Conservation (phyloP, 2,888 invertebrate species). For the Ochlodes sylvanus region DNA sequence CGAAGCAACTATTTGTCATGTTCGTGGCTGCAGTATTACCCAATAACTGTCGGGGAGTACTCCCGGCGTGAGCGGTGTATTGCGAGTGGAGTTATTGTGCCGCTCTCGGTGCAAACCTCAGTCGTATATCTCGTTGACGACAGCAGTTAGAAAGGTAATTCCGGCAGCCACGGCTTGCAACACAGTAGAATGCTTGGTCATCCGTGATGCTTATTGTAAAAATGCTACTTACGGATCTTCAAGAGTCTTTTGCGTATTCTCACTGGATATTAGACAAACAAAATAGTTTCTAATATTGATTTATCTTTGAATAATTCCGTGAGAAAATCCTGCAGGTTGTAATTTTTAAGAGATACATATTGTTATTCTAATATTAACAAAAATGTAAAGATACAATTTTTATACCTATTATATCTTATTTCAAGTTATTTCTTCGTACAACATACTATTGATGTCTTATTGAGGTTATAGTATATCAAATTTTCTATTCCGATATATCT, state of each 20-base stretch:
- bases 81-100: slow-evolving; percentile 35
- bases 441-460: too few relatives aligned
- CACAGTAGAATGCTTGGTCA: background rate
- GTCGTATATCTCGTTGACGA: slow-evolving; percentile 42
- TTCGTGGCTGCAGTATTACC: slow-evolving; percentile 4
- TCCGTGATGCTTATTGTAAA: background rate
- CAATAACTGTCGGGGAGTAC: slow-evolving; percentile 29
- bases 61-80: slow-evolving; percentile 17
- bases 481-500: too few relatives aligned
- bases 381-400: too few relatives aligned
- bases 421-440: too few relatives aligned
- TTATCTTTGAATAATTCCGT: too few relatives aligned
- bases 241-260: background rate
- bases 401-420: too few relatives aligned
- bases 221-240: background rate
- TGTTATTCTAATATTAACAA: too few relatives aligned
- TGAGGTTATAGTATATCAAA: too few relatives aligned
- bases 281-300: too few relatives aligned
- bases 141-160: slow-evolving; percentile 27
- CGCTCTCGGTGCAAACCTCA: slow-evolving; percentile 37
- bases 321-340: too few relatives aligned
- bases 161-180: background rate
- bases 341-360: too few relatives aligned
- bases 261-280: too few relatives aligned
- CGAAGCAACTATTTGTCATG: slow-evolving; percentile 29